A percentile compares a stretch with the other conserved stretches of the same genome.
Evolutionary conservation across 2,797 vertebrate species (phyloP).

Genomic region (Artibeus jamaicensis): DNA sequence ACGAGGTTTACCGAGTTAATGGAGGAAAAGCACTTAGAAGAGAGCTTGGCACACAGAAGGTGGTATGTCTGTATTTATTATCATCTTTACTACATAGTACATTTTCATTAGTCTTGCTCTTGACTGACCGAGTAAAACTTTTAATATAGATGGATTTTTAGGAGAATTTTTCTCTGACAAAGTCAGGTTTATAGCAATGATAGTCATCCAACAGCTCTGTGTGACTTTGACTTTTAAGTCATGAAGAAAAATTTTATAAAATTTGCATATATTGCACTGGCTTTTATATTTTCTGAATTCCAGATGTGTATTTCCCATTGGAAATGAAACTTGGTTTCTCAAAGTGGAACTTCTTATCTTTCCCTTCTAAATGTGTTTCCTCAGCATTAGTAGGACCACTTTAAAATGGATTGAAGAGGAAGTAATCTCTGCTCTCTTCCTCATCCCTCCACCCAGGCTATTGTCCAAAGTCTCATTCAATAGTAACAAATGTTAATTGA

Average conservation of each 20-base stretch:
- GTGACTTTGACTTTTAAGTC: not conserved
- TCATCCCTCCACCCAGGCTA: not conserved
- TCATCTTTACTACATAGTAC: not conserved
- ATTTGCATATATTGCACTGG: not conserved
- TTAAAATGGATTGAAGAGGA: not conserved
- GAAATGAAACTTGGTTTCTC: not conserved
- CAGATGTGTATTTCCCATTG: not conserved
- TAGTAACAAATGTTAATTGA: not conserved
- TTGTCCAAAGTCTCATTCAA: not conserved
- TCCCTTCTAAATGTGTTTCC: not conserved
- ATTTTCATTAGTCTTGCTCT: constrained; percentile 6
- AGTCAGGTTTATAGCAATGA: not conserved
- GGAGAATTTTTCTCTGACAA: not conserved
- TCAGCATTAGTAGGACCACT: not conserved
- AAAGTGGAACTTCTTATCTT: not conserved
- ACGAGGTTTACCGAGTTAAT: constrained; percentile 55
- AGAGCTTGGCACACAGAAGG: not conserved
- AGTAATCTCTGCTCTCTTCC: not conserved
- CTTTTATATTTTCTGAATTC: constrained; percentile 1
- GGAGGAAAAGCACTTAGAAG: not conserved
- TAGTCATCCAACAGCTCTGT: not conserved
- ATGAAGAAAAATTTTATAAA: constrained; percentile 6
- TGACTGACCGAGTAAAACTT: not conserved
- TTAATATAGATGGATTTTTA: not conserved
- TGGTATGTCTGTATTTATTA: not conserved